phyloP scores from a whole-genome alignment of 2,888 invertebrate species.

The Plebejus melissa region DNA sequence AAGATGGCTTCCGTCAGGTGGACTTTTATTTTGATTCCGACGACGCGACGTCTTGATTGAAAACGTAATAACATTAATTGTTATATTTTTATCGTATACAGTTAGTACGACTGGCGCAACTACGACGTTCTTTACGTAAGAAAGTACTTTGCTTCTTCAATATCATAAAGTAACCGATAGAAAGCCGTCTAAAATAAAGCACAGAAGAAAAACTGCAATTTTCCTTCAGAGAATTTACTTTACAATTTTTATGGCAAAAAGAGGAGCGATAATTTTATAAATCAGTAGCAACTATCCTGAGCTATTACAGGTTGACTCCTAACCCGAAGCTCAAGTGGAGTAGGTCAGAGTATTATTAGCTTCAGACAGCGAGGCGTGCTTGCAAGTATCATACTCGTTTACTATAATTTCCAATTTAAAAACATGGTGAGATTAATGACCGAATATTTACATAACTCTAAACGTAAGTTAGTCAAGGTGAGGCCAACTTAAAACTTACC shows the following conservation, averaged over 20 bases:
- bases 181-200: background rate
- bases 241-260: background rate
- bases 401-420: background rate
- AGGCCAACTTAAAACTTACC: background rate
- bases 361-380: constrained; percentile 16
- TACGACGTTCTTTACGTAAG: background rate
- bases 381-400: background rate
- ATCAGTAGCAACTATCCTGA: background rate
- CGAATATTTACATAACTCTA: no score
- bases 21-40: constrained; percentile 51
- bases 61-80: constrained; percentile 13
- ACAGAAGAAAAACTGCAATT: background rate
- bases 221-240: background rate
- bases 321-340: constrained; percentile 6
- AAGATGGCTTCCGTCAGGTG: constrained; percentile 63
- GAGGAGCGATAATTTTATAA: background rate
- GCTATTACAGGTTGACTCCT: background rate
- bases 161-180: background rate
- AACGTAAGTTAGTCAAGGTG: background rate
- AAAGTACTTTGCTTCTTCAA: background rate
- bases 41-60: constrained; percentile 44
- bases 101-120: background rate
- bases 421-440: background rate
- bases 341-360: constrained; percentile 25
- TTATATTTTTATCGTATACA: constrained; percentile 23